Conservation (phyloP, 2,888 invertebrate species). For the Melanchra persicariae region DNA sequence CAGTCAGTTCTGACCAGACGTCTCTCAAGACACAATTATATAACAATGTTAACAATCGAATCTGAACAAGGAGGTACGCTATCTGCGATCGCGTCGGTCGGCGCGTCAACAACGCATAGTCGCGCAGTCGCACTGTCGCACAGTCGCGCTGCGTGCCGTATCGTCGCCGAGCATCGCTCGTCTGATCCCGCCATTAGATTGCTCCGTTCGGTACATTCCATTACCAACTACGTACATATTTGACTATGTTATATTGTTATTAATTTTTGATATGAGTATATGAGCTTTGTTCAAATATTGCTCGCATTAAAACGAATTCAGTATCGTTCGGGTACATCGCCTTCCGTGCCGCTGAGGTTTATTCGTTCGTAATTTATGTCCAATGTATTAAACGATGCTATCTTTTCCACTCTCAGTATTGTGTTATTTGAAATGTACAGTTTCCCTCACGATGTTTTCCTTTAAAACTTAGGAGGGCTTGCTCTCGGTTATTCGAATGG, state of each 20-base stretch:
- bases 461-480: slow-evolving; percentile 21
- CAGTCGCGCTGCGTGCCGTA: slow-evolving; percentile 69
- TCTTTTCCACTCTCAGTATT: slow-evolving; percentile 50
- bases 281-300: slow-evolving; percentile 61
- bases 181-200: slow-evolving; percentile 65
- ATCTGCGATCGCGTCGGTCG: slow-evolving; percentile 56
- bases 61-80: slow-evolving; percentile 54
- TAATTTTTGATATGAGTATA: slow-evolving; percentile 57
- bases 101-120: slow-evolving; percentile 54
- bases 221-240: slow-evolving; percentile 66
- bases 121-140: slow-evolving; percentile 51
- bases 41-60: slow-evolving; percentile 60
- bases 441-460: slow-evolving; percentile 41
- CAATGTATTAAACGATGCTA: slow-evolving; percentile 54
- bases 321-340: slow-evolving; percentile 58
- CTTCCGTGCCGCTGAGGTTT: slow-evolving; percentile 46
- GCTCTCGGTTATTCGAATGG: slow-evolving; percentile 3
- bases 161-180: slow-evolving; percentile 67
- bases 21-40: slow-evolving; percentile 53
- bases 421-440: slow-evolving; percentile 54
- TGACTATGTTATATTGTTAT: slow-evolving; percentile 57
- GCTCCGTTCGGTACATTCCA: slow-evolving; percentile 62
- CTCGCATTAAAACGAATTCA: slow-evolving; percentile 57
- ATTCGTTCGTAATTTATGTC: slow-evolving; percentile 57
- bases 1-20: slow-evolving; percentile 32